phyloP scores from a whole-genome alignment of 2,113 vertebrate species.

The Pristiophorus japonicus region DNA sequence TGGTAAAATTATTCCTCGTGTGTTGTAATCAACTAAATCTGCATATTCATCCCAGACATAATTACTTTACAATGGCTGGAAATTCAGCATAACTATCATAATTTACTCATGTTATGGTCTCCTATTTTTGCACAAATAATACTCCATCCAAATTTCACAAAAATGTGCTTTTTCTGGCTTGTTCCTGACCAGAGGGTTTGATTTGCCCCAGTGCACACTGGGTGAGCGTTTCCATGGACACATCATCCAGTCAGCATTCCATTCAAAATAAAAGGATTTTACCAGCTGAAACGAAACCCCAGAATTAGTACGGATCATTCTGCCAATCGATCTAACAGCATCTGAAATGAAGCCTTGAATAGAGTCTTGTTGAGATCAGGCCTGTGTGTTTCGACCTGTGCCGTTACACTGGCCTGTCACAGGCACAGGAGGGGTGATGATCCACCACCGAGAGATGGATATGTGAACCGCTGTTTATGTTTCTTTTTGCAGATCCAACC shows the following conservation, averaged over 20 bases:
- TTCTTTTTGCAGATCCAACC: constrained; percentile 68
- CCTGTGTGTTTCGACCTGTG: neutral
- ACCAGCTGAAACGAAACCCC: neutral
- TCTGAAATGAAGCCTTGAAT: neutral
- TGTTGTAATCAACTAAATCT: neutral
- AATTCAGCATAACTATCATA: neutral
- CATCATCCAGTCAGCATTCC: neutral
- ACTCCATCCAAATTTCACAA: neutral
- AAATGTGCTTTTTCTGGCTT: neutral
- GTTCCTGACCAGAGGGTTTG: neutral
- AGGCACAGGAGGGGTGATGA: neutral
- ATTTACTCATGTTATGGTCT: neutral
- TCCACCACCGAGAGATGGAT: neutral
- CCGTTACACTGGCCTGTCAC: neutral
- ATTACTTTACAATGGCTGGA: neutral
- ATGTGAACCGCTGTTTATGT: neutral
- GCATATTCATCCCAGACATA: neutral
- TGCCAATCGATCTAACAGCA: neutral
- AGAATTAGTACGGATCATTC: neutral
- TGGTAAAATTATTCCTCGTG: neutral
- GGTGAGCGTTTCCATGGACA: neutral
- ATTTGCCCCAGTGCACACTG: neutral
- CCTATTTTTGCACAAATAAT: neutral
- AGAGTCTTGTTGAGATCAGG: neutral
- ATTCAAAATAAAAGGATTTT: neutral